These are phyloP conservation scores for Sebastes vulpes DNA, from an alignment of 2,797 vertebrate species.

Conservation along the genomic window DNA sequence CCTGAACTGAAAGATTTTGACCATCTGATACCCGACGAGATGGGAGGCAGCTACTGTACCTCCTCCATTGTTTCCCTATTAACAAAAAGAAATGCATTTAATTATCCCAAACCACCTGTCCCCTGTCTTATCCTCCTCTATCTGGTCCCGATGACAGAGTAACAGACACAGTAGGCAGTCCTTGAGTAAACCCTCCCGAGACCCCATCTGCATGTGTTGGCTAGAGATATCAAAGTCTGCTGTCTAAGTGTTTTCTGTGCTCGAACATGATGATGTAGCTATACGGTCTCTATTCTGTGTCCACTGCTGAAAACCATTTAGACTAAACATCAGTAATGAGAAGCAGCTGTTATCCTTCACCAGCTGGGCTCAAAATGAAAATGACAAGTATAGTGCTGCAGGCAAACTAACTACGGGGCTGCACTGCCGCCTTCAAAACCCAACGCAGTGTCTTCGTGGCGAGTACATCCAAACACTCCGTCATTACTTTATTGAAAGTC, in stretches of 20 bases:
- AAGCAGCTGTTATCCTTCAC: slow-evolving; percentile 76
- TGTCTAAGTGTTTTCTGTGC: slow-evolving; percentile 42
- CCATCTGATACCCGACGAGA: not conserved
- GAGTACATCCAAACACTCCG: slow-evolving; percentile 26
- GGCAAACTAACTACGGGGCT: slow-evolving; percentile 38
- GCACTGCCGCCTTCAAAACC: slow-evolving; percentile 42
- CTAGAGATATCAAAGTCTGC: slow-evolving; percentile 37
- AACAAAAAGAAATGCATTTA: not conserved
- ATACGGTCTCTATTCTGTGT: slow-evolving; percentile 46
- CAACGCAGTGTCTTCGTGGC: slow-evolving; percentile 17
- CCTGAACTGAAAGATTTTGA: not conserved
- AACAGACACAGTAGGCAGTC: not conserved
- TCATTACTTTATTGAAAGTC: slow-evolving; percentile 34
- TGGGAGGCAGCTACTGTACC: not conserved
- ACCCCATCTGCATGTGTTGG: slow-evolving; percentile 26
- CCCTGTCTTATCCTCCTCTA: not conserved
- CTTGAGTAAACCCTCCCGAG: slow-evolving; percentile 10
- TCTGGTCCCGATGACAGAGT: slow-evolving; percentile 6
- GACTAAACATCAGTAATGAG: slow-evolving; percentile 73
- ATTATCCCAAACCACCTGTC: not conserved
- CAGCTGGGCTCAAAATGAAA: slow-evolving; percentile 69
- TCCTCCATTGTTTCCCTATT: not conserved
- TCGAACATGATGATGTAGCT: slow-evolving; percentile 49
- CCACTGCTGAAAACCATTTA: slow-evolving; percentile 67
- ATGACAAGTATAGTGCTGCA: slow-evolving; percentile 62